A percentile compares a stretch with the other conserved stretches of the same genome.
These are phyloP conservation scores for Pristionchus entomophagus DNA, from an alignment of 2,888 invertebrate species.

Conservation along the genomic window DNA sequence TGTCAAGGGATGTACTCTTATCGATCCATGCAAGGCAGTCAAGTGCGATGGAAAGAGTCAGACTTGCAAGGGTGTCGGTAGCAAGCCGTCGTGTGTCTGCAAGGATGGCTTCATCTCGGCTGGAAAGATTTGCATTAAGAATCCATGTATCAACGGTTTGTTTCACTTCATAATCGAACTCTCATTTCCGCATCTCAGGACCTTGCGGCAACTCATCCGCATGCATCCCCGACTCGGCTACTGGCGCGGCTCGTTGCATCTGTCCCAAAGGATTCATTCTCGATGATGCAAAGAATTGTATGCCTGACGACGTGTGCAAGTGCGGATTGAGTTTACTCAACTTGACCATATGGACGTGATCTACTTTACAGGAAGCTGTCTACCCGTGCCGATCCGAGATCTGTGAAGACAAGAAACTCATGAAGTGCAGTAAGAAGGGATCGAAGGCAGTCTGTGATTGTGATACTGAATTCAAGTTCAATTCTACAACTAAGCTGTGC, in stretches of 20 bases:
- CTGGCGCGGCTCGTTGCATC: neutral
- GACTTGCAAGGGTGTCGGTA: slow-evolving; percentile 7
- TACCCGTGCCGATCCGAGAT: slow-evolving; percentile 41
- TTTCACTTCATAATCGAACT: too few relatives aligned
- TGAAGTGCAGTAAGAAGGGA: slow-evolving; percentile 14
- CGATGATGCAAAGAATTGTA: slow-evolving; percentile 35
- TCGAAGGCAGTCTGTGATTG: slow-evolving; percentile 6
- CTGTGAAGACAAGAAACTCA: slow-evolving; percentile 27
- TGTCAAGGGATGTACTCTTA: neutral
- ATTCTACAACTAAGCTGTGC: neutral
- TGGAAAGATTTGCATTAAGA: neutral
- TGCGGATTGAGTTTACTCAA: slow-evolving; percentile 37
- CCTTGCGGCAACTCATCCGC: neutral
- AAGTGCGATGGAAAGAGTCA: neutral
- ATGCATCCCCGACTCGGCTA: neutral
- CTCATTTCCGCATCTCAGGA: slow-evolving; percentile 3
- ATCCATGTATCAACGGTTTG: slow-evolving; percentile 22
- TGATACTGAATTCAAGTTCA: slow-evolving; percentile 1
- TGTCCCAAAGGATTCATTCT: slow-evolving; percentile 23
- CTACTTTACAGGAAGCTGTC: neutral
- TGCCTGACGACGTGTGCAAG: slow-evolving; percentile 34
- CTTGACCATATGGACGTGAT: neutral
- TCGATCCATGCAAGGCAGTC: neutral
- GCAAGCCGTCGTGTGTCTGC: slow-evolving; percentile 23
- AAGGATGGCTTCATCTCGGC: slow-evolving; percentile 22